These are phyloP conservation scores for Leptoteleia sp. DNA, from an alignment of 1,140 invertebrate genomes.

Conservation along the genomic window DNA sequence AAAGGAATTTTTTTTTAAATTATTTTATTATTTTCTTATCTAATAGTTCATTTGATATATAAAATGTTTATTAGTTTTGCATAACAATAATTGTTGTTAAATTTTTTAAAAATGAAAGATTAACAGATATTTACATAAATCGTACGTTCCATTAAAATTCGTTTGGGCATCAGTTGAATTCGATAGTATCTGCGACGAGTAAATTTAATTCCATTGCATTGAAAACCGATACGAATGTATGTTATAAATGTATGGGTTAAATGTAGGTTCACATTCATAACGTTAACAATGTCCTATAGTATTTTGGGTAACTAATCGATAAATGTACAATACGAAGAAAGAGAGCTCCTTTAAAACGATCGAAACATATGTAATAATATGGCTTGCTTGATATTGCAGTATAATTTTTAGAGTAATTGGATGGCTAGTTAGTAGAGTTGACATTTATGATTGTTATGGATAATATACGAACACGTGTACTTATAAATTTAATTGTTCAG, in stretches of 20 bases:
- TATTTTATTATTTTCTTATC: too few species aligned
- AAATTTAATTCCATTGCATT: constrained; percentile 45
- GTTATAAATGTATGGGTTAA: constrained; percentile 33
- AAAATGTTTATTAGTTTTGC: too few species aligned
- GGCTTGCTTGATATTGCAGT: neutral
- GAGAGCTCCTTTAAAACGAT: constrained; percentile 14
- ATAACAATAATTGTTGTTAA: too few species aligned
- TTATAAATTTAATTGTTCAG: too few species aligned
- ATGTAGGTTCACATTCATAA: constrained; percentile 36
- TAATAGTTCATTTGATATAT: too few species aligned
- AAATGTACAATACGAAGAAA: constrained; percentile 9
- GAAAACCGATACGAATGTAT: constrained; percentile 42
- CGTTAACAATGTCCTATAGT: constrained; percentile 34
- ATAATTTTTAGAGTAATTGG: neutral
- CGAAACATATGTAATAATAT: constrained; percentile 9
- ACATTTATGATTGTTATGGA: neutral
- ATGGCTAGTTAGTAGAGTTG: neutral
- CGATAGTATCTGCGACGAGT: constrained; percentile 17
- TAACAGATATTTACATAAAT: constrained; percentile 26
- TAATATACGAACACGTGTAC: too few species aligned
- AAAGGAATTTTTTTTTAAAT: too few species aligned
- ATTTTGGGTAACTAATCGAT: constrained; percentile 30
- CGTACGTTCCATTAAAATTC: constrained; percentile 21
- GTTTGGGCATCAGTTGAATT: constrained; percentile 5
- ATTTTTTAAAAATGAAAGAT: constrained; percentile 12